phyloP scores from a whole-genome alignment of 2,888 invertebrate species.

The Helobdella robusta region DNA sequence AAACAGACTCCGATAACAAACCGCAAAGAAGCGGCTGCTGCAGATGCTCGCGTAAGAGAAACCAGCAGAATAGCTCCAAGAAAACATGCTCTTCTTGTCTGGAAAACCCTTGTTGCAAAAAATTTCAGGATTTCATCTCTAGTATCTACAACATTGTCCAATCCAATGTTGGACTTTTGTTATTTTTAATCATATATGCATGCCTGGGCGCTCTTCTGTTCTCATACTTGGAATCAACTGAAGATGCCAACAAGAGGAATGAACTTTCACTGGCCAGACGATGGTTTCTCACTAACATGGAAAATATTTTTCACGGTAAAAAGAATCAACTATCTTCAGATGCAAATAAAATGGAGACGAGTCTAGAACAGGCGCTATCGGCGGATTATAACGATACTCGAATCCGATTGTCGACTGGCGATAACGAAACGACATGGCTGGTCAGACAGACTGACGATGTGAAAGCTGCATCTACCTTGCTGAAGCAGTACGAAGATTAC shows the following conservation, averaged over 20 bases:
- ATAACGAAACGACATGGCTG: neutral
- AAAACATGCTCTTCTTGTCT: neutral
- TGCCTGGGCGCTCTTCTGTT: constrained; percentile 22
- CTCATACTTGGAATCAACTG: constrained; percentile 6
- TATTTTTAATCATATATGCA: constrained; percentile 24
- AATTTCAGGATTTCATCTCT: neutral
- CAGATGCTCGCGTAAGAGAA: too few species aligned
- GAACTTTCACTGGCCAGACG: neutral
- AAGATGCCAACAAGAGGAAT: constrained; percentile 8
- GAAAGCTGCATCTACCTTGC: constrained; percentile 48
- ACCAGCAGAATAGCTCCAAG: too few species aligned
- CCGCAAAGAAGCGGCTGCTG: constrained; percentile 5
- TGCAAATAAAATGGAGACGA: neutral
- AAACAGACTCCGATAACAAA: neutral
- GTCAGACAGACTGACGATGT: neutral
- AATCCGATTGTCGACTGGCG: neutral
- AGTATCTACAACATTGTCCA: constrained; percentile 25
- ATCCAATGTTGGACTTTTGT: constrained; percentile 26
- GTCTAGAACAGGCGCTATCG: neutral
- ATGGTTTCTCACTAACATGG: neutral
- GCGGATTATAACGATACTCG: neutral
- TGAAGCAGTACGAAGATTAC: constrained; percentile 76
- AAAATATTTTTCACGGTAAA: neutral
- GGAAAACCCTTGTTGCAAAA: constrained; percentile 4
- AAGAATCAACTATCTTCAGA: neutral